Conservation (phyloP, 2,113 vertebrate species). For the Xiphophorus maculatus region DNA sequence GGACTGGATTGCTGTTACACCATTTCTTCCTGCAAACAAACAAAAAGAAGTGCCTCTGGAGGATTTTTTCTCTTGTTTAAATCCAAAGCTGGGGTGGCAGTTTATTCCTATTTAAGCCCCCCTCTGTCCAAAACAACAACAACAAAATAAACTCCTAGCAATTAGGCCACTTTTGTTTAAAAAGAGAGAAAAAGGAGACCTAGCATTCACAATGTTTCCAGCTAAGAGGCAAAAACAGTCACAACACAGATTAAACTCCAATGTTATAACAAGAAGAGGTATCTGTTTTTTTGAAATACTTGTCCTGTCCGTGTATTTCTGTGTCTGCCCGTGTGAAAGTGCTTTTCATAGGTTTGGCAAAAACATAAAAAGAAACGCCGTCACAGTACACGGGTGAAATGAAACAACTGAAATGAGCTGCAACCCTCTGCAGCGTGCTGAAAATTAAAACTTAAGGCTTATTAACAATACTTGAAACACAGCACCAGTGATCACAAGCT, state of each 20-base stretch:
- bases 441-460: slow-evolving; percentile 62
- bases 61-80: slow-evolving; percentile 24
- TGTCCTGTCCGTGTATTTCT: slow-evolving; percentile 67
- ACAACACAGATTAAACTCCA: slow-evolving; percentile 72
- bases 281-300: slow-evolving; percentile 77
- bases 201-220: slow-evolving; percentile 46
- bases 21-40: slow-evolving; percentile 52
- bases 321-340: slow-evolving; percentile 72
- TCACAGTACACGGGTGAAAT: slow-evolving; percentile 66
- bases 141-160: slow-evolving; percentile 14
- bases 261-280: slow-evolving; percentile 75
- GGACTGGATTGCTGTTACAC: slow-evolving; percentile 59
- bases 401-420: slow-evolving; percentile 58
- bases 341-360: slow-evolving; percentile 75
- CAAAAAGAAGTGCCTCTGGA: slow-evolving; percentile 40
- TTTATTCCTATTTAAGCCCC: slow-evolving; percentile 50
- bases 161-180: slow-evolving; percentile 57
- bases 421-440: slow-evolving; percentile 51
- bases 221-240: slow-evolving; percentile 37
- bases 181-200: slow-evolving; percentile 22
- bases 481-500: slow-evolving; percentile 71
- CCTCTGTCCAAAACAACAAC: not conserved
- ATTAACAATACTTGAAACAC: slow-evolving; percentile 67
- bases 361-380: not conserved
- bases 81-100: slow-evolving; percentile 43